Evolutionary conservation across 1,140 invertebrate species (phyloP), one percentile per base, ranked within the genome.

Genomic region (Zaprionus davidi): DNA sequence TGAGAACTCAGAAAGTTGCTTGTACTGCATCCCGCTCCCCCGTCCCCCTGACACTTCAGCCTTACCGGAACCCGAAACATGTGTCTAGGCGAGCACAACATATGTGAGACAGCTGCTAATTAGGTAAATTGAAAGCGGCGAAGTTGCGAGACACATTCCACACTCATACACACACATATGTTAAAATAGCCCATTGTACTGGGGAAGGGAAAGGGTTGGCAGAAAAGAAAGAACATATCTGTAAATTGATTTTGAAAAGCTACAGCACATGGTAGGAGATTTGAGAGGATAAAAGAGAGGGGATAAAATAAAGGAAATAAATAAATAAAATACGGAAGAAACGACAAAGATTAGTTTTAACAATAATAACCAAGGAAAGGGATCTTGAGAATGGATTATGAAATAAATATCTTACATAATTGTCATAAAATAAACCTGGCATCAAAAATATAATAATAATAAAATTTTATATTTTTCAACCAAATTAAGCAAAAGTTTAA

Each of bases 81-180:
- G 66, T 71, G 57, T 71, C 76, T 66, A 66, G 15, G 49, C 72
- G 22, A 24, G 34, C 28, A 51, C 26, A 38, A 60, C 36, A 62
- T 28, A 53, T 26, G 38, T 34, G 49, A 31, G 41, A 38, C 41
- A 69, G 62, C 73, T 66, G 81, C 56, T 88, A 88, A 87, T 87
- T 87, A 88, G 79, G 80, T 88, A 88, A 87, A 87, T 87, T 87
- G 83, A 78, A 78, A 71, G 57, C 73, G 41, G 7, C 67, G 64
- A 87, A 87, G 77, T 87, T 86, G 79, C 71, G 55, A 71, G 64
- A 60, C 56, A 74, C 12, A 62, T 56, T 69, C 41, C 41, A 46
- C 41, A 31, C 26, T 5, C 13, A 41, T 2, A n/a, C 15, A 20
- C n/a, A 46, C 7, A 38, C 51, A 49, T 13, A 6, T n/a, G 24